A percentile compares a stretch with the other conserved stretches of the same genome.
Evolutionary conservation across 2,888 invertebrate genomes (phyloP).

Genomic region (Pelosia muscerda): DNA sequence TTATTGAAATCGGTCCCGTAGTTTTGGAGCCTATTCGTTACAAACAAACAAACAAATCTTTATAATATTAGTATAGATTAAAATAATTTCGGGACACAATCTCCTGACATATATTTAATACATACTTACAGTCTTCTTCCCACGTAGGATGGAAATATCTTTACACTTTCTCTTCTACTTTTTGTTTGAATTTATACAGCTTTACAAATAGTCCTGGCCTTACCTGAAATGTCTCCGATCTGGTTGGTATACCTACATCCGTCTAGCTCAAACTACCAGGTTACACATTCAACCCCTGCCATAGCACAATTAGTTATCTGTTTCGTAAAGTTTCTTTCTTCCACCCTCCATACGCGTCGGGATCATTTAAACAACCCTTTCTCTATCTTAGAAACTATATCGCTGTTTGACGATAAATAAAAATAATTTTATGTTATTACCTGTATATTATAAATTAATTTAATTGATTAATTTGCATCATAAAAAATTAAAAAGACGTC

Average conservation of each 20-base stretch:
- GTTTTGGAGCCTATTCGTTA: too few relatives aligned
- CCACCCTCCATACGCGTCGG: not conserved
- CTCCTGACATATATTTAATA: not conserved
- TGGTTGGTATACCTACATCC: not conserved
- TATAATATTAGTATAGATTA: too few relatives aligned
- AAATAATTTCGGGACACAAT: not conserved
- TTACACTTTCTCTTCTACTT: not conserved
- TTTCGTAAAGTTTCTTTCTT: too few relatives aligned
- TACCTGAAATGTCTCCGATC: not conserved
- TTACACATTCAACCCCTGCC: too few relatives aligned
- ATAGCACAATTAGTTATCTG: too few relatives aligned
- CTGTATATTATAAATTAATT: not conserved
- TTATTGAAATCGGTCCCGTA: too few relatives aligned
- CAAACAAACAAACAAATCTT: too few relatives aligned
- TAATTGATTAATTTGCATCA: conserved; percentile 10
- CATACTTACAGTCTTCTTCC: not conserved
- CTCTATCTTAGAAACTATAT: not conserved
- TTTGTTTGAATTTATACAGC: not conserved
- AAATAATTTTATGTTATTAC: not conserved
- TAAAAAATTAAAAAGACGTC: conserved; percentile 56
- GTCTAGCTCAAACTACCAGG: too few relatives aligned
- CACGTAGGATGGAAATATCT: not conserved
- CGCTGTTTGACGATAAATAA: not conserved
- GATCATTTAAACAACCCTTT: not conserved
- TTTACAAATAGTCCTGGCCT: not conserved